Conservation (phyloP, 1,140 invertebrate species). For the Coenobita brevimanus region DNA sequence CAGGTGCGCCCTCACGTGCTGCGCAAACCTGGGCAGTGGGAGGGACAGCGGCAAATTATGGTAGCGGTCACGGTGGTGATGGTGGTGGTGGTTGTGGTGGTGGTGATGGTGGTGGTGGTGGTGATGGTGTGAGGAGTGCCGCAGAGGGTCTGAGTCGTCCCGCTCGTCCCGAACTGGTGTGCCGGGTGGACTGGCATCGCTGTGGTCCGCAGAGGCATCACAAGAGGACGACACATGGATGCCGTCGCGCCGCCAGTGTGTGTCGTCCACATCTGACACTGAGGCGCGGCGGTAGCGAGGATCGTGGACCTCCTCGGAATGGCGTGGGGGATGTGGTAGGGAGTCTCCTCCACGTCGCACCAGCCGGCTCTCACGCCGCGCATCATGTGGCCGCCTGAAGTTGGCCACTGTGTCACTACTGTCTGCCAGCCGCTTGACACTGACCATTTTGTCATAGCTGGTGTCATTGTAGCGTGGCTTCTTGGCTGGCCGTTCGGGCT, state of each 20-base stretch:
- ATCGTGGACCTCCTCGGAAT: conserved; percentile 57
- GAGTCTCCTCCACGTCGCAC: conserved; percentile 35
- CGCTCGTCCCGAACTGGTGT: conserved; percentile 68
- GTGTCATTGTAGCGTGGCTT: conserved; percentile 55
- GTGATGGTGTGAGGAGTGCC: conserved; percentile 64
- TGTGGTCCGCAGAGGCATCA: conserved; percentile 60
- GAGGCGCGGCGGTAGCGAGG: conserved; percentile 62
- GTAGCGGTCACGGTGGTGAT: conserved; percentile 50
- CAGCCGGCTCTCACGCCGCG: conserved; percentile 42
- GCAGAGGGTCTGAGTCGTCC: conserved; percentile 59
- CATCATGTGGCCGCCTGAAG: conserved; percentile 63
- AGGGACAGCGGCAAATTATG: conserved; percentile 80
- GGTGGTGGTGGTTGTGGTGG: conserved; percentile 64
- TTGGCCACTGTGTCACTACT: conserved; percentile 56
- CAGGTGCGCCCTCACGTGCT: conserved; percentile 76
- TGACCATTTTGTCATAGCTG: conserved; percentile 57
- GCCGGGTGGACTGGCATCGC: conserved; percentile 66
- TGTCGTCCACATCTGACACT: conserved; percentile 50
- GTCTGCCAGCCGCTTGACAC: conserved; percentile 63
- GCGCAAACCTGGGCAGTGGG: conserved; percentile 88
- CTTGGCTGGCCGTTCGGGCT: conserved; percentile 58
- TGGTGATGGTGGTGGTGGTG: conserved; percentile 44
- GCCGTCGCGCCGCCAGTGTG: conserved; percentile 47
- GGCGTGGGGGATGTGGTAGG: conserved; percentile 28
- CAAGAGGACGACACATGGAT: conserved; percentile 58